Evolutionary conservation across 2,113 vertebrate genomes (phyloP).

Genomic region (Odontesthes bonariensis): DNA sequence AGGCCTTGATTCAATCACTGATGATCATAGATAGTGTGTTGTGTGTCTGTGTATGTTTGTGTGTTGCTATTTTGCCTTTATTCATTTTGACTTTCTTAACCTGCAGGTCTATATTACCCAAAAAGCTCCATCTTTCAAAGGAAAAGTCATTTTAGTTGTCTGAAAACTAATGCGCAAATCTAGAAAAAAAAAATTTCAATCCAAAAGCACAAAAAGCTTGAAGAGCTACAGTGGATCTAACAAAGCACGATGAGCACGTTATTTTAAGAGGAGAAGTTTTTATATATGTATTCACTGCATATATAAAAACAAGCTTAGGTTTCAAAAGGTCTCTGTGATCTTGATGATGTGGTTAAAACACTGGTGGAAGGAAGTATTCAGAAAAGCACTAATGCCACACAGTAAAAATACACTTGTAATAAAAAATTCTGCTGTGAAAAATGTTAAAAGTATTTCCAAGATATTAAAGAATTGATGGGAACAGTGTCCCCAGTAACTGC

Average conservation of each 20-base stretch:
- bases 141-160: too few species aligned
- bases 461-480: not conserved
- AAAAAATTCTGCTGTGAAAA: too few species aligned
- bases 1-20: slow-evolving; percentile 47
- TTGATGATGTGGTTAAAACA: not conserved
- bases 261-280: not conserved
- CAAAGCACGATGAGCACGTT: not conserved
- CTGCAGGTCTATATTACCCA: not conserved
- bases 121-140: not conserved
- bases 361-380: too few species aligned
- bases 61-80: not conserved
- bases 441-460: too few species aligned
- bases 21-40: slow-evolving; percentile 13
- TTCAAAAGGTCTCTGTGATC: not conserved
- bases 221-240: not conserved
- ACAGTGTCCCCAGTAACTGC: not conserved
- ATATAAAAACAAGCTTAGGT: too few species aligned
- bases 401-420: too few species aligned
- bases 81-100: not conserved
- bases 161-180: not conserved
- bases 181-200: not conserved
- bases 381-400: not conserved
- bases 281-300: not conserved
- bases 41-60: slow-evolving; percentile 12
- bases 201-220: not conserved